Evolutionary conservation across 2,113 vertebrate genomes (phyloP), one percentile per base, ranked within the genome.

Genomic region (Regulus satrapa): DNA sequence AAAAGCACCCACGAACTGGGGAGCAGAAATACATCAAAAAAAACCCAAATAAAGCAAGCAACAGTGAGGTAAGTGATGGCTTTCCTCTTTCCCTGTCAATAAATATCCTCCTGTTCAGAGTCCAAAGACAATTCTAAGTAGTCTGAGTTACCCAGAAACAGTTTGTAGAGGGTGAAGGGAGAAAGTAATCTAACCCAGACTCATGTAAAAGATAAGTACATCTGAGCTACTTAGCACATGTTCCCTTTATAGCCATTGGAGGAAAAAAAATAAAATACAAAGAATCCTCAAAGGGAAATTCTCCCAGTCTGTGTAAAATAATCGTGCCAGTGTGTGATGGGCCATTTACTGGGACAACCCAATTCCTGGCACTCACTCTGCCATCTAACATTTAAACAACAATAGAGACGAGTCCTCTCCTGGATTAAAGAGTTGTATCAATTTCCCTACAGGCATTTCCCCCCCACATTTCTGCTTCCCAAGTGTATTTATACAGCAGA

Each of bases 51-150:
- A 58, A 55, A 86, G 8, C 14, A 58, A 26, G 3, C 7, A 48
- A 26, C 4, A 3, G 2, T 31, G 17, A 10, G 29, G 3, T 2
- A 1, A 34, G 10, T 14, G 9, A 15, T 3, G 48, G 2, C 7
- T 83, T 49, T 61, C 9, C 18, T 73, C 9, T 83, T 56, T n/a
- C 19, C 51, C 29, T 51, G 6, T 7, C 38, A 54, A 54, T 38
- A 86, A 29, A 55, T 41, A 58, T 2, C 31, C 49, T 32, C 17
- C 48, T 31, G 24, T 18, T 41, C 18, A 71, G 20, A 78, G 6
- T 71, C 24, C n/a, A 90, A 71, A 56, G 3, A 24, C 5, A 55
- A 11, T 59, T 36, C 5, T 9, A 72, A 58, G 24, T n/a, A 24
- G 5, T 75, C 8, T 26, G 26, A 49, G 18, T 51, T 51, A 71